Base-by-base conservation (phyloP, 2,113 vertebrate species). In the Pungitius pungitius region DNA sequence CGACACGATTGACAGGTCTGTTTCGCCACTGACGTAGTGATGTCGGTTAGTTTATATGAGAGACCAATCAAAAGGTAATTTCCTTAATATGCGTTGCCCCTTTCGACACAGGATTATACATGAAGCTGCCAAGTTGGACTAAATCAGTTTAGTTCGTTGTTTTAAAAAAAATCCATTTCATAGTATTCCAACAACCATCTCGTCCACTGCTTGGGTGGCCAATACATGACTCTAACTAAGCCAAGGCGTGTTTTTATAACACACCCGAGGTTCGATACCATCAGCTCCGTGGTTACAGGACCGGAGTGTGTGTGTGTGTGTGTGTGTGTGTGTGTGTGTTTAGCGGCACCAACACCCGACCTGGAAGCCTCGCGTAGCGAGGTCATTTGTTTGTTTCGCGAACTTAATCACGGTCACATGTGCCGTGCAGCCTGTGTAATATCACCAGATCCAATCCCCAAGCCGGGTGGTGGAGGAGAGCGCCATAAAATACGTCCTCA, bases 381-480 rank as follows among this genome's bases (percentile, higher is more conserved):
- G n/a, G 6, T 20, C 69, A 73, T 87, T 83, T 88, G 80, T 88
- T 89, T 82, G 78, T 73, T 7, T 75, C 15, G n/a, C 59, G 62
- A 82, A 75, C 58, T 59, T 56, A 82, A 84, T 88, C n/a, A 75
- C 75, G 74, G 51, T 65, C 56, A 39, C 60, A 72, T 69, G 77
- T 37, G 13, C 69, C 70, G 68, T 81, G 61, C 73, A 57, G 79
- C 79, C 69, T 72, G 71, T 81, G 61, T 75, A 57, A 81, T 81
- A 75, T 77, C 49, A 75, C 26, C 9, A 26, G 74, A 88, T 83
- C 79, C 20, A 85, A 77, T 84, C 77, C 66, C 66, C 39, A 71
- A 35, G 59, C 72, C 67, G 37, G 69, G 40, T 70, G 66, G 65
- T 51, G 57, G 42, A 83, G 39, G 66, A 72, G 71, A 63, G 64